Percentiles rank a stretch among this genome's conserved stretches.
Conservation (phyloP, 1,140 invertebrate species). For the Trichonephila inaurata region DNA sequence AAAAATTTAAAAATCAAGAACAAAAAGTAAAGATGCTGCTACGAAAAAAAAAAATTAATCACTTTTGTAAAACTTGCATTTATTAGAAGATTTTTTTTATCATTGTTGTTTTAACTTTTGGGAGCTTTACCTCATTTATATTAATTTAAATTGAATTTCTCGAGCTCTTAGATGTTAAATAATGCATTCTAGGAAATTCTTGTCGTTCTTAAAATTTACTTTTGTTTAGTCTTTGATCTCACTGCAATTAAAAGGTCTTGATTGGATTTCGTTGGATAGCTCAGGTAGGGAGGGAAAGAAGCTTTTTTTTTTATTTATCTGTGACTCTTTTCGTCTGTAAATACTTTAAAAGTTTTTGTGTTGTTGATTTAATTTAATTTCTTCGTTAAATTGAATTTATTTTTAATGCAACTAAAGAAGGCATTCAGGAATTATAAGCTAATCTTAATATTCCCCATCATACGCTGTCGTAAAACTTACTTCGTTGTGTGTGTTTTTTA, state of each 20-base stretch:
- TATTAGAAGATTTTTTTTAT: neutral
- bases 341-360: too few species aligned
- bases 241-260: constrained; percentile 13
- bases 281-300: neutral
- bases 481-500: too few species aligned
- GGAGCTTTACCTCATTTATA: neutral
- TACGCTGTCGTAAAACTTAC: too few species aligned
- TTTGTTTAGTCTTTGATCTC: constrained; percentile 54
- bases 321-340: too few species aligned
- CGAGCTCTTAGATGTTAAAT: constrained; percentile 35
- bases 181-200: constrained; percentile 1
- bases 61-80: constrained; percentile 35
- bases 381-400: too few species aligned
- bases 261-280: neutral
- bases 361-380: too few species aligned
- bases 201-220: constrained; percentile 6
- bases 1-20: constrained; percentile 18
- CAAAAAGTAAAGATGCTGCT: neutral
- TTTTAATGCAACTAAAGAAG: too few species aligned
- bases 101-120: neutral
- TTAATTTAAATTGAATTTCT: constrained; percentile 48
- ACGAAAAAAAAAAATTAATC: constrained; percentile 42
- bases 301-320: too few species aligned
- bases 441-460: too few species aligned
- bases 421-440: too few species aligned